Evolutionary conservation across 2,797 vertebrate species (phyloP).

Genomic region (Okamejei kenojei): DNA sequence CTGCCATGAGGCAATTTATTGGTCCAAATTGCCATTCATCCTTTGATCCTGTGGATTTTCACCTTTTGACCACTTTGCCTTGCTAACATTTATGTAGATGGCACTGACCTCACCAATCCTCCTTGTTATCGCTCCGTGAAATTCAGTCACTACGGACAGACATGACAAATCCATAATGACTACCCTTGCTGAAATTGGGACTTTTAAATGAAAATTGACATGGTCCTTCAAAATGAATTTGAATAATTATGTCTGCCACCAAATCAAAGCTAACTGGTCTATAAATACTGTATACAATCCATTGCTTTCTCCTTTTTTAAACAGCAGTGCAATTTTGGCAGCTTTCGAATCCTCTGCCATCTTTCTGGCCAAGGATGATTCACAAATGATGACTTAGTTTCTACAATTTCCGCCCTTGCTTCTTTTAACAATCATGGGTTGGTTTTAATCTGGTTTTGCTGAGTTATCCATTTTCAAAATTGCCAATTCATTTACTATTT

Average conservation of each 20-base stretch:
- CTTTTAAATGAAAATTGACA: no score
- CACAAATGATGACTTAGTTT: not conserved
- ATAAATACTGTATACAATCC: no score
- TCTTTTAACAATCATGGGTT: not conserved
- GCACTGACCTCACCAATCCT: not conserved
- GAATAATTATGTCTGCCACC: no score
- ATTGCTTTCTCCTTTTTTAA: not conserved
- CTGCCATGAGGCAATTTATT: not conserved
- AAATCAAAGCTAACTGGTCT: no score
- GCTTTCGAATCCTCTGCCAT: not conserved
- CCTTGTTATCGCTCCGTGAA: no score
- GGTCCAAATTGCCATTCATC: not conserved
- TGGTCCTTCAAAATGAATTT: no score
- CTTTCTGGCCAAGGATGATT: not conserved
- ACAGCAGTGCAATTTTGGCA: not conserved
- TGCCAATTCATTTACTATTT: no score
- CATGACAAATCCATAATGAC: no score
- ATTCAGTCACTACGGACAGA: not conserved
- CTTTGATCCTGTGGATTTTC: not conserved
- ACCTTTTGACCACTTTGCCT: not conserved
- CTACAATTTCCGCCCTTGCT: not conserved
- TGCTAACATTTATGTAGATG: not conserved
- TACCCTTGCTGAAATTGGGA: no score
- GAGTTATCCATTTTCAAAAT: no score
- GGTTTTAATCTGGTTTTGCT: no score